Evolutionary conservation across 2,113 vertebrate species (phyloP), one percentile per base, ranked within the genome.

Genomic region (Lanius collurio): DNA sequence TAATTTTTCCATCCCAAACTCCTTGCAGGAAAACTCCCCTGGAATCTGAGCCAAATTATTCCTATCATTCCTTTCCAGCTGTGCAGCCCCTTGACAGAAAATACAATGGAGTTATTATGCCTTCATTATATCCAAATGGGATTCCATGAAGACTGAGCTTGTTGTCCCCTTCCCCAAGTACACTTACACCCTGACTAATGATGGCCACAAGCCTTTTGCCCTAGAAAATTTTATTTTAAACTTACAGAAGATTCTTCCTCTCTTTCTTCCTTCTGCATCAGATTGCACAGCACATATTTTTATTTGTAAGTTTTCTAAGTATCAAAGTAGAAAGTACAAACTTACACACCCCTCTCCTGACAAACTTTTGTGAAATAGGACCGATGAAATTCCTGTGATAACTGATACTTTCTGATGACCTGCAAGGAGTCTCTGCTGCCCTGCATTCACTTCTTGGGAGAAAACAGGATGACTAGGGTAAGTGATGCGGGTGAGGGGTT

Each of bases 211-310:
- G 24, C 23, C 11, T 76, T 78, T 67, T 16, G 59, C 9, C 39
- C 26, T n/a, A 11, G 11, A 56, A 71, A 39, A 41, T 1, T 14
- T 2, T 5, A 10, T 77, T 50, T n/a, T 60, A 6, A 50, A 56
- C 6, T 55, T 55, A 30, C 0, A 0, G 11, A 53, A 27, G 9
- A 33, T 14, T 37, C 15, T 28, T 33, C 27, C 21, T 16, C 33
- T 60, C 22, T 56, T 59, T 69, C 12, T 60, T 89, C 37, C 7
- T 76, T 13, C 53, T 41, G 37, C 24, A 44, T 44, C 44, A 50
- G 35, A 74, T 3, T 18, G 10, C 42, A 44, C 8, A n/a, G 15
- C 27, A 42, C 11, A 7, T 27, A 21, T 31, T 42, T 39, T 24
- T 44, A 47, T n/a, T 42, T 50, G 1, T 26, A 42, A 63, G 11